Evolutionary conservation across 2,797 vertebrate genomes (phyloP).

Genomic region (Cyclopterus lumpus): DNA sequence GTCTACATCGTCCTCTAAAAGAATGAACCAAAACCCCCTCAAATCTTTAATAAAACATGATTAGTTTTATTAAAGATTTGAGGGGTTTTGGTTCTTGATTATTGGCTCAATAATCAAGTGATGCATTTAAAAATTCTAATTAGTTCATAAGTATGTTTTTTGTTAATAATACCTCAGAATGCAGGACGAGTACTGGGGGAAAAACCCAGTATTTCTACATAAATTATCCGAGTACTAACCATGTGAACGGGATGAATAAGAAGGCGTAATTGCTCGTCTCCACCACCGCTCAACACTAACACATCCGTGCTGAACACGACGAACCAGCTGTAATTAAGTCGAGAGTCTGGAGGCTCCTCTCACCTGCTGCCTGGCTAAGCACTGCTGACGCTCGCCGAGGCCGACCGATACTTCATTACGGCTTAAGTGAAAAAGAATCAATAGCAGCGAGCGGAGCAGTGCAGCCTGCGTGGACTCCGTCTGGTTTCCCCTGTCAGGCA

Average conservation of each 20-base stretch:
- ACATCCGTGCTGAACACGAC: no score
- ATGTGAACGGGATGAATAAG: no score
- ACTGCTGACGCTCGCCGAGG: constrained; percentile 59
- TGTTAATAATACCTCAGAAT: no score
- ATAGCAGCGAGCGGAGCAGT: constrained; percentile 58
- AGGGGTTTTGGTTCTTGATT: no score
- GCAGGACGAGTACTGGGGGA: no score
- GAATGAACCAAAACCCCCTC: neutral
- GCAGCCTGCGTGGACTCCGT: constrained; percentile 19
- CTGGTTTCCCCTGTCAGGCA: constrained; percentile 51
- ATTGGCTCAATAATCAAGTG: no score
- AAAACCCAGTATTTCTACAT: no score
- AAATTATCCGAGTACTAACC: no score
- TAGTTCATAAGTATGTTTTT: no score
- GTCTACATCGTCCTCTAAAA: neutral
- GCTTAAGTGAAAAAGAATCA: constrained; percentile 71
- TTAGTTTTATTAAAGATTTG: no score
- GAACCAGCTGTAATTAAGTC: constrained; percentile 67
- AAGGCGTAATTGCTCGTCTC: no score
- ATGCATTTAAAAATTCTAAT: neutral
- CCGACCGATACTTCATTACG: constrained; percentile 75
- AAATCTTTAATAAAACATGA: neutral
- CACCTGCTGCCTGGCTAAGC: constrained; percentile 68
- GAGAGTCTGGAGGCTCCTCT: constrained; percentile 34
- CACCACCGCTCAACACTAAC: no score